Base-by-base conservation (phyloP, 2,888 invertebrate species). In the Ectemnius cavifrons region DNA sequence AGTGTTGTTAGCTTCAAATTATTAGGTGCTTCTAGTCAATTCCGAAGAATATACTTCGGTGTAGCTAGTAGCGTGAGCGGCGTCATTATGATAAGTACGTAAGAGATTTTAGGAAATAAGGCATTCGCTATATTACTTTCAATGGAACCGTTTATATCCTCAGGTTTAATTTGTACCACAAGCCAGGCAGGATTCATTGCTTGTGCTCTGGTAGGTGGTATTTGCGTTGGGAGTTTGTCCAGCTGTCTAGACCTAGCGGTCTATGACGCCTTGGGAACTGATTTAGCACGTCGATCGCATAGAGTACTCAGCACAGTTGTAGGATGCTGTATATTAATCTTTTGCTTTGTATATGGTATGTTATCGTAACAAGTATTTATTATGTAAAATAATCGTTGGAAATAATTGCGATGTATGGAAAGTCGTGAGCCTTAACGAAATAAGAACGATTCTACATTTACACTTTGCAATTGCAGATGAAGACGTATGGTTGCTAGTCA, bases 31-130 rank as follows among this genome's bases (percentile, higher is more conserved):
- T 77, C 80, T 0, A 82, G 77, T 14, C 78, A 82, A 18, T 77
- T 72, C 75, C 84, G 87, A 64, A 83, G 86, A 71, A 59, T 87
- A 8, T 81, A 79, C 27, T 87, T 88, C 52, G 87, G 87, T 0
- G 58, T 71, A 11, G 66, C 84, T n/a, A 86, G 80, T 18, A 87
- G 84, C 83, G 75, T 86, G 5, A 80, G 84, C 27, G 67, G 80
- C 18, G 3, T 79, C 28, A 80, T 78, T 66, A 71, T 88, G n/a
- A 28, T 84, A 37, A 85, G 87, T 77, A 66, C 8, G 49, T 71
- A n/a, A 4, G 4, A 58, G 14, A 14, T 23, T 58, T 58, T 58
- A 23, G 2, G 0, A 6, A 37, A 37, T 11, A 37, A 37, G 5
- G 37, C 1, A 37, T 4, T 37, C 4, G 11, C 37, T 60, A 14